Conservation (phyloP, 1,140 invertebrate genomes). For the Gonioctena quinquepunctata region DNA sequence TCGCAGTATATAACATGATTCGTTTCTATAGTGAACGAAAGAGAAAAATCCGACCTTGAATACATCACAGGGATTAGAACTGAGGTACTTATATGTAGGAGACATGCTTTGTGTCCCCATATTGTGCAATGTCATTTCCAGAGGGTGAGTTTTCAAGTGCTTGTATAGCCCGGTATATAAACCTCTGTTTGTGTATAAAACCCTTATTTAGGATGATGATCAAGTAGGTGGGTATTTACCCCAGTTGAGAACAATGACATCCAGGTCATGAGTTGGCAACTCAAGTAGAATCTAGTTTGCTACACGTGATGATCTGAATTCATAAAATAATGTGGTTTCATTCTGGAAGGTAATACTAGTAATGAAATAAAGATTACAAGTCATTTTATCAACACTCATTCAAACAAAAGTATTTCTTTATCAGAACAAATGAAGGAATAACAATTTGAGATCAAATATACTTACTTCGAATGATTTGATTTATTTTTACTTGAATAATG, state of each 20-base stretch:
- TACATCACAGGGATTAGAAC: conserved; percentile 36
- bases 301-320: too few species aligned
- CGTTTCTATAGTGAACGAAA: neutral
- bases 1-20: conserved; percentile 1
- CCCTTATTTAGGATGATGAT: conserved; percentile 22
- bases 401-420: too few species aligned
- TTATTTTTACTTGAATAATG: too few species aligned
- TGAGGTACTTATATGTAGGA: conserved; percentile 37
- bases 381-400: too few species aligned
- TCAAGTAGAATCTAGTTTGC: too few species aligned
- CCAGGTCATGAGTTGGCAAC: neutral
- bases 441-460: too few species aligned
- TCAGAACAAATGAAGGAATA: too few species aligned
- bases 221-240: conserved; percentile 9
- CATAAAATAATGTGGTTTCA: too few species aligned
- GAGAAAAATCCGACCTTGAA: conserved; percentile 39
- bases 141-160: conserved; percentile 35
- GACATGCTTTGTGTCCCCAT: conserved; percentile 29
- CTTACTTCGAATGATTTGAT: too few species aligned
- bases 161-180: conserved; percentile 26
- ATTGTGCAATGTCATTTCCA: conserved; percentile 36
- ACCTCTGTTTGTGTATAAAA: conserved; percentile 26
- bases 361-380: too few species aligned
- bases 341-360: too few species aligned
- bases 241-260: neutral